Evolutionary conservation across 2,888 invertebrate genomes (phyloP).

Genomic region (Bembecia ichneumoniformis): DNA sequence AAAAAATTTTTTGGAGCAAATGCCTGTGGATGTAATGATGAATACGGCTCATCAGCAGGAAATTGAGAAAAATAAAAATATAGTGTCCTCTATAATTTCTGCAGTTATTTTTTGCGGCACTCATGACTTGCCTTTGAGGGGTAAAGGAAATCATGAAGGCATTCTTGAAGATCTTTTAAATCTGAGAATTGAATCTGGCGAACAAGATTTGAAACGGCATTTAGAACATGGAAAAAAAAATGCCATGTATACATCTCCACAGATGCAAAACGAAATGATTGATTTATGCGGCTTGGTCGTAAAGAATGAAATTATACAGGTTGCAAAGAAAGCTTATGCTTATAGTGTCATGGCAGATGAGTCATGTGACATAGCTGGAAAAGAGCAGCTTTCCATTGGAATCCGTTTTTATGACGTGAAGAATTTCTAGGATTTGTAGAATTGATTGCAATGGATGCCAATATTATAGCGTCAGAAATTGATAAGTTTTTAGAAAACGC

Average conservation of each 20-base stretch:
- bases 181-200: constrained; percentile 2
- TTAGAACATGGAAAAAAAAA: constrained; percentile 9
- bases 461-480: constrained; percentile 8
- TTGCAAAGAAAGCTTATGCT: constrained; percentile 6
- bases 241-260: not conserved
- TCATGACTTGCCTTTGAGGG: constrained; percentile 5
- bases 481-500: constrained; percentile 6
- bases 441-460: constrained; percentile 7
- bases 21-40: not conserved
- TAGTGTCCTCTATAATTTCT: constrained; percentile 3
- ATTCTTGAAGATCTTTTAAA: constrained; percentile 3
- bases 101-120: constrained; percentile 6
- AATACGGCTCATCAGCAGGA: constrained; percentile 2
- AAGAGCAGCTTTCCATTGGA: constrained; percentile 13
- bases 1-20: too few species aligned
- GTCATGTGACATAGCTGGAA: constrained; percentile 18
- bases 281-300: constrained; percentile 6
- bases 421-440: constrained; percentile 4
- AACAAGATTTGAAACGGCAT: constrained; percentile 8
- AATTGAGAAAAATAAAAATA: constrained; percentile 3
- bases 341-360: constrained; percentile 20
- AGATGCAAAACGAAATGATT: constrained; percentile 1
- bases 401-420: constrained; percentile 10
- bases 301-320: constrained; percentile 10
- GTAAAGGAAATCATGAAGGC: constrained; percentile 4